Percentiles rank a stretch among this genome's conserved stretches.
Conservation (phyloP, 2,888 invertebrate genomes). For the Pollenia labialis region DNA sequence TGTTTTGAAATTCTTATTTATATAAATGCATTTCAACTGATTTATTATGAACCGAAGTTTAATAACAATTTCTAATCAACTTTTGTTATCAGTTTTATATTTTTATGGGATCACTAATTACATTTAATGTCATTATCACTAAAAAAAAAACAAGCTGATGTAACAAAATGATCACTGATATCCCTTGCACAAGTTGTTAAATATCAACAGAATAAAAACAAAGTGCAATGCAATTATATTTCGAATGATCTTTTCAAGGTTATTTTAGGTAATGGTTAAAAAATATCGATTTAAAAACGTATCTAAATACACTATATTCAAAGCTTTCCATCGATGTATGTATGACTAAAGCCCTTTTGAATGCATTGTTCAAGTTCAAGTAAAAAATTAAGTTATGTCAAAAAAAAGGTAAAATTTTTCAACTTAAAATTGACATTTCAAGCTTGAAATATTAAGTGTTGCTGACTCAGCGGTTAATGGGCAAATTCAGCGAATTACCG, state of each 20-base stretch:
- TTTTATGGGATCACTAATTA: slow-evolving; percentile 49
- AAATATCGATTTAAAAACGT: no score
- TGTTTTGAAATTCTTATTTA: no score
- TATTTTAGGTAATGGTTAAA: background rate
- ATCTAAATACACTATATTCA: background rate
- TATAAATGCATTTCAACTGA: slow-evolving; percentile 5
- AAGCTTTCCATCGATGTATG: background rate
- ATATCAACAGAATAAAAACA: background rate
- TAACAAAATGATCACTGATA: slow-evolving; percentile 61
- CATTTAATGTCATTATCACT: slow-evolving; percentile 43
- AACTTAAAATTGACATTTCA: no score
- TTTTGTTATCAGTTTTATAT: slow-evolving; percentile 42
- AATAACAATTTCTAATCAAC: slow-evolving; percentile 22
- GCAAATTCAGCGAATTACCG: no score
- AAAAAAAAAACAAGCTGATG: slow-evolving; percentile 39
- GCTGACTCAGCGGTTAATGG: no score
- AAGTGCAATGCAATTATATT: slow-evolving; percentile 43
- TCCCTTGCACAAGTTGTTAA: slow-evolving; percentile 5
- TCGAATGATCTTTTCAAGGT: slow-evolving; percentile 50
- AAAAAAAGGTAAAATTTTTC: no score
- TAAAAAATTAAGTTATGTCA: no score
- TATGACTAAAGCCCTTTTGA: no score
- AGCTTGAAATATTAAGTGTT: no score
- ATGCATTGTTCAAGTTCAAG: no score
- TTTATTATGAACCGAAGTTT: slow-evolving; percentile 16